A percentile compares a stretch with the other conserved stretches of the same genome.
phyloP scores from a whole-genome alignment of 2,113 vertebrate species.

The Hirundichthys speculiger region DNA sequence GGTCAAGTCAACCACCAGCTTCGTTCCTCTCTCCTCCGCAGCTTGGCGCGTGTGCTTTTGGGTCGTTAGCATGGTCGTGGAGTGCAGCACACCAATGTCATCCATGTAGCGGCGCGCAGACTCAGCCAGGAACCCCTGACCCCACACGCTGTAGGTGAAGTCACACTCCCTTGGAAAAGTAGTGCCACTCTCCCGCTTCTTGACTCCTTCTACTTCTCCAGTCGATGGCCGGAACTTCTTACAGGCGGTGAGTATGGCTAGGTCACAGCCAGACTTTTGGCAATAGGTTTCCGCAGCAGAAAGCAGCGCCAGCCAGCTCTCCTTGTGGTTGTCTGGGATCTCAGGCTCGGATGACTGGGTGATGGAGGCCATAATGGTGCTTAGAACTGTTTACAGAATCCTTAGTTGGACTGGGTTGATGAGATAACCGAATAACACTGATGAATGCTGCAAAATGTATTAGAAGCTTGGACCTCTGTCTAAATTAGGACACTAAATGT shows the following conservation, averaged over 20 bases:
- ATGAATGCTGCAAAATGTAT: slow-evolving; percentile 4
- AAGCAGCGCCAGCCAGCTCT: slow-evolving; percentile 88
- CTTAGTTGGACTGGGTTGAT: not conserved
- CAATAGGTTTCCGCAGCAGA: slow-evolving; percentile 86
- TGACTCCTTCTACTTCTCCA: slow-evolving; percentile 51
- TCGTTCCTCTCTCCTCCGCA: slow-evolving; percentile 53
- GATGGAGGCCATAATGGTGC: slow-evolving; percentile 76
- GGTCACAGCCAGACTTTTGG: slow-evolving; percentile 87
- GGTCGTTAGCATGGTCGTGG: slow-evolving; percentile 81
- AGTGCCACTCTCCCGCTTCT: slow-evolving; percentile 66
- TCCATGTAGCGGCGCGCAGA: slow-evolving; percentile 87
- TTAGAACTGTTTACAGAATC: slow-evolving; percentile 6
- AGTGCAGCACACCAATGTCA: slow-evolving; percentile 89
- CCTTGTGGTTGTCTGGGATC: slow-evolving; percentile 88
- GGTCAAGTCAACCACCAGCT: slow-evolving; percentile 60
- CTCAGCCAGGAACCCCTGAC: slow-evolving; percentile 86
- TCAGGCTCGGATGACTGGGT: slow-evolving; percentile 71
- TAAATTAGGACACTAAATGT: not conserved
- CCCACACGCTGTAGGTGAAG: slow-evolving; percentile 85
- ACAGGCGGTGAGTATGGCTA: slow-evolving; percentile 87
- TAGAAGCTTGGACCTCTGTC: not conserved
- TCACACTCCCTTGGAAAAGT: slow-evolving; percentile 71
- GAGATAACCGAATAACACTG: slow-evolving; percentile 31
- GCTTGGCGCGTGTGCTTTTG: slow-evolving; percentile 74
- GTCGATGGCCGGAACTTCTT: slow-evolving; percentile 75